Percentiles rank a stretch among this genome's conserved stretches.
These are phyloP conservation scores for Himantopus leucocephalus DNA, from an alignment of 2,113 vertebrate species.

Conservation along the genomic window DNA sequence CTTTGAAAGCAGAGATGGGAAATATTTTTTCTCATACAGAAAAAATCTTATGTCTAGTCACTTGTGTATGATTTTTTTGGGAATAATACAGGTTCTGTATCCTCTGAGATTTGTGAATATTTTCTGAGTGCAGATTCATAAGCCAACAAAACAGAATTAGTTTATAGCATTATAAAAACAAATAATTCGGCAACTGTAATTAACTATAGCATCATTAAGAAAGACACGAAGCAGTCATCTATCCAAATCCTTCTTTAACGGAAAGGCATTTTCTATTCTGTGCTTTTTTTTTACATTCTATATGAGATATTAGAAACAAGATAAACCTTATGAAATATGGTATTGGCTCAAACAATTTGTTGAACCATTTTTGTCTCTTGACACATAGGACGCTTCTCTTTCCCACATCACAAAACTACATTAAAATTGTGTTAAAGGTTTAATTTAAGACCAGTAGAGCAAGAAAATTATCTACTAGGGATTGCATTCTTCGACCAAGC, in stretches of 20 bases:
- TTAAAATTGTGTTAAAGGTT: background rate
- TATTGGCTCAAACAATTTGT: background rate
- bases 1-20: background rate
- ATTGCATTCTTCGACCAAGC: background rate
- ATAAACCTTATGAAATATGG: background rate
- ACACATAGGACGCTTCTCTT: background rate
- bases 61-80: background rate
- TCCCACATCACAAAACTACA: background rate
- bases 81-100: background rate
- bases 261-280: background rate
- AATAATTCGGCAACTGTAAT: background rate
- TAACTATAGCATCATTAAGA: background rate
- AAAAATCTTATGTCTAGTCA: background rate
- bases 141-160: background rate
- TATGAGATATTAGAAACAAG: background rate
- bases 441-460: background rate
- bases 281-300: background rate
- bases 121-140: background rate
- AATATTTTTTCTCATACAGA: background rate
- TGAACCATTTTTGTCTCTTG: background rate
- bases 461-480: background rate
- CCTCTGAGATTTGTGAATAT: background rate
- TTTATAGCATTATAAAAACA: background rate
- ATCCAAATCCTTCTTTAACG: background rate
- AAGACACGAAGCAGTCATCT: background rate